Conservation (phyloP, 2,797 vertebrate genomes). For the Clangula hyemalis region DNA sequence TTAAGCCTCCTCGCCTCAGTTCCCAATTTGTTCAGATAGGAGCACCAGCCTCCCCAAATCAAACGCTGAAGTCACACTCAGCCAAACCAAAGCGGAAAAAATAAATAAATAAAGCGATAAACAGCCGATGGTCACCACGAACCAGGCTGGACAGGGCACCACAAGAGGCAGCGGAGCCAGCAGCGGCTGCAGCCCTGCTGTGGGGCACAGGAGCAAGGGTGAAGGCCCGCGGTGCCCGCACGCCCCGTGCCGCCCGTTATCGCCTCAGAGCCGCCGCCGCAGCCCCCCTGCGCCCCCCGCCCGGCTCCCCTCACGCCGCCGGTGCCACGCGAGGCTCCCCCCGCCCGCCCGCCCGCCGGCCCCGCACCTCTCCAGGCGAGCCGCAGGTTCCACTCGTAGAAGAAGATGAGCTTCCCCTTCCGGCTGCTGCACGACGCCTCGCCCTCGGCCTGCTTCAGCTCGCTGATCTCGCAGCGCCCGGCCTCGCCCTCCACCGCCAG, state of each 20-base stretch:
- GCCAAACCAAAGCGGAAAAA: neutral
- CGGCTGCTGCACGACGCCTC: constrained; percentile 75
- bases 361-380: constrained; percentile 72
- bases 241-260: too few relatives aligned
- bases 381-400: constrained; percentile 76
- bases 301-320: too few relatives aligned
- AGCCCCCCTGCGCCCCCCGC: too few relatives aligned
- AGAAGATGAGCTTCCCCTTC: constrained; percentile 77
- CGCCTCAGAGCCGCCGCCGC: too few relatives aligned
- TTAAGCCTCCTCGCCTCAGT: neutral
- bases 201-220: neutral
- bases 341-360: neutral
- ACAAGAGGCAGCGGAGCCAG: too few relatives aligned
- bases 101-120: too few relatives aligned
- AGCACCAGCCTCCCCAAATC: neutral
- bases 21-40: neutral
- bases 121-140: fast-evolving
- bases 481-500: constrained; percentile 65
- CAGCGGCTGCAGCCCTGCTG: neutral
- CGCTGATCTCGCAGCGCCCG: constrained; percentile 63
- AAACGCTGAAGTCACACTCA: neutral
- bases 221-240: neutral
- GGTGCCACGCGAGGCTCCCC: neutral
- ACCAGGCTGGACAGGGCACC: neutral
- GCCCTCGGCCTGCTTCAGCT: constrained; percentile 71